A percentile compares a stretch with the other conserved stretches of the same genome.
Evolutionary conservation across 2,797 vertebrate genomes (phyloP).

Genomic region (Balearica regulorum): DNA sequence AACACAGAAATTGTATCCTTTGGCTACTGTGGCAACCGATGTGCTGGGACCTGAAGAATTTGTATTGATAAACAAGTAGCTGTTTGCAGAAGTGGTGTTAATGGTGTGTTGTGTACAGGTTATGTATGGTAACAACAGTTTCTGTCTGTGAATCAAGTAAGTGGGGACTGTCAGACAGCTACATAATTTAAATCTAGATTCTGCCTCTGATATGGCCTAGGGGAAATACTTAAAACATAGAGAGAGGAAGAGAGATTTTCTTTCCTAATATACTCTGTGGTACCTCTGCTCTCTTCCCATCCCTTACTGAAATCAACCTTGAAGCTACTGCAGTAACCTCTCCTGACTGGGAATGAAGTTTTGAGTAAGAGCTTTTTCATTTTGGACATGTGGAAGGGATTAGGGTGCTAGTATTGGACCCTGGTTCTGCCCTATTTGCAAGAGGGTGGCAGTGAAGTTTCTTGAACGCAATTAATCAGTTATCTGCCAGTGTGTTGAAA

Average conservation of each 20-base stretch:
- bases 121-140: background rate
- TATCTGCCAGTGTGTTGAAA: background rate
- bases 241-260: background rate
- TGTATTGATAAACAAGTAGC: background rate
- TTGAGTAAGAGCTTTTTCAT: background rate
- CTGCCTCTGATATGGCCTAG: background rate
- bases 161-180: background rate
- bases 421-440: background rate
- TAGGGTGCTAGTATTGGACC: background rate
- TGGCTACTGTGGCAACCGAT: background rate
- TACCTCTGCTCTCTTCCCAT: background rate
- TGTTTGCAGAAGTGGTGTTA: background rate
- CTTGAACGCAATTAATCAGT: background rate
- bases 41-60: background rate
- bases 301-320: background rate
- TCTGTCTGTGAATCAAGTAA: background rate
- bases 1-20: conserved; percentile 99
- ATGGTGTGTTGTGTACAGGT: background rate
- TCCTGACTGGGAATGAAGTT: background rate
- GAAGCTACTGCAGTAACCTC: background rate
- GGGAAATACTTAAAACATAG: background rate
- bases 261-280: background rate
- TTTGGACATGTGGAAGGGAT: background rate
- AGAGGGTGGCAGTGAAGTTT: background rate
- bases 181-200: background rate